Conservation (phyloP, 2,797 vertebrate genomes). For the Potorous gilbertii region DNA sequence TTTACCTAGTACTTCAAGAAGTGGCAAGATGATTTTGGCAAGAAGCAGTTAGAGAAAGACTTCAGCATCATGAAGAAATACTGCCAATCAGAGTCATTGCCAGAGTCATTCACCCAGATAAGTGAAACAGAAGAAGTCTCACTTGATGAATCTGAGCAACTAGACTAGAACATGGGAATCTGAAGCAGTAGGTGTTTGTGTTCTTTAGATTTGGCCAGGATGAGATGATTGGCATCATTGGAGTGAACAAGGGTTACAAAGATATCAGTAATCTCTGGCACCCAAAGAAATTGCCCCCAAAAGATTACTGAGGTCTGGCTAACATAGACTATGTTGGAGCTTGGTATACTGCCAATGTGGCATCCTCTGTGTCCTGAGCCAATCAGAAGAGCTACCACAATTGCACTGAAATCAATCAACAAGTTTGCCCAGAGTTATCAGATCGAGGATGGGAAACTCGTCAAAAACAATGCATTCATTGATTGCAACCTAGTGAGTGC, state of each 20-base stretch:
- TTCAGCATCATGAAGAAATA: neutral
- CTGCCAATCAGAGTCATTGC: neutral
- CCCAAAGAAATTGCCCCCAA: neutral
- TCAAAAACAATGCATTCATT: neutral
- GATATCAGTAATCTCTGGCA: neutral
- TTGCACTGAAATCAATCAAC: neutral
- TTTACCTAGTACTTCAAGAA: neutral
- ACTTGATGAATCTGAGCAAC: neutral
- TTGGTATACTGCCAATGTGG: neutral
- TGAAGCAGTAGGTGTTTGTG: neutral
- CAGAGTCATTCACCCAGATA: neutral
- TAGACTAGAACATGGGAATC: neutral
- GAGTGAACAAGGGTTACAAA: neutral
- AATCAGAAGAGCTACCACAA: neutral
- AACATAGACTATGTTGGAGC: rapidly evolving
- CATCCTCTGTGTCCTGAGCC: neutral
- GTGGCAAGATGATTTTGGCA: neutral
- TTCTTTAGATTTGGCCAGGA: neutral
- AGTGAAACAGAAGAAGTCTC: neutral
- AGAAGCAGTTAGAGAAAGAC: neutral
- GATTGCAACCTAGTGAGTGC: neutral
- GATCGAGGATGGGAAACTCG: neutral
- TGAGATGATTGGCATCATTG: neutral
- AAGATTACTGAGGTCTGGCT: neutral
- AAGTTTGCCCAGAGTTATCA: neutral